phyloP scores from a whole-genome alignment of 2,113 vertebrate genomes.

The Epinephelus lanceolatus region DNA sequence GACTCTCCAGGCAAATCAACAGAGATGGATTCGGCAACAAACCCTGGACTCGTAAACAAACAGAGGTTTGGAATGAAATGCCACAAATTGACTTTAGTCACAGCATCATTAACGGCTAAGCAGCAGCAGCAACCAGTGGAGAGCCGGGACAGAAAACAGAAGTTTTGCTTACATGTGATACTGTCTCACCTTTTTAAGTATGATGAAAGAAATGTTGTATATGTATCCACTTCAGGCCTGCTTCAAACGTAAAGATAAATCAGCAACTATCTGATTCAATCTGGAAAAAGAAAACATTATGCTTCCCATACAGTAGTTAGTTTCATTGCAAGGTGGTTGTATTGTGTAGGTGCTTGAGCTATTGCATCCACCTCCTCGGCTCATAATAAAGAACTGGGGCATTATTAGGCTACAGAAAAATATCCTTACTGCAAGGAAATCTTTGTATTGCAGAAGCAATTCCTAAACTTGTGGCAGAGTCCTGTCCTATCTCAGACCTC shows the following conservation, averaged over 20 bases:
- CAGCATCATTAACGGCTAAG: not conserved
- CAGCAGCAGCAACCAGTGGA: not conserved
- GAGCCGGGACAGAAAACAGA: not conserved
- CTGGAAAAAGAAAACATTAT: not conserved
- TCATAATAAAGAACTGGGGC: too few relatives aligned
- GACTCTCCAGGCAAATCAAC: slow-evolving; percentile 25
- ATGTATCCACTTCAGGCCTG: not conserved
- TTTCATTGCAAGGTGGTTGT: not conserved
- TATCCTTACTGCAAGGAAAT: too few relatives aligned
- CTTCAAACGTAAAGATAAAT: not conserved
- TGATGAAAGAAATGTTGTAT: not conserved
- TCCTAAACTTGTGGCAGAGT: too few relatives aligned
- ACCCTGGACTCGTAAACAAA: slow-evolving; percentile 27
- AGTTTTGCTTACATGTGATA: not conserved
- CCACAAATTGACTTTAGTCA: not conserved
- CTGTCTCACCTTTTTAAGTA: not conserved
- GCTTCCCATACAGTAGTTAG: not conserved
- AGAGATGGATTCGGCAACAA: slow-evolving; percentile 24
- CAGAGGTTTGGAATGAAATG: slow-evolving; percentile 4
- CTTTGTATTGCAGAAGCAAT: too few relatives aligned
- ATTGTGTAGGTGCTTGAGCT: not conserved
- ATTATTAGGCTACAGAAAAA: too few relatives aligned
- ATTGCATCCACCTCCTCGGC: too few relatives aligned
- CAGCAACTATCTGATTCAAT: not conserved
- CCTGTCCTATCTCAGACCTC: too few relatives aligned